phyloP scores from a whole-genome alignment of 1,140 invertebrate genomes.

The Drosophila santomea region DNA sequence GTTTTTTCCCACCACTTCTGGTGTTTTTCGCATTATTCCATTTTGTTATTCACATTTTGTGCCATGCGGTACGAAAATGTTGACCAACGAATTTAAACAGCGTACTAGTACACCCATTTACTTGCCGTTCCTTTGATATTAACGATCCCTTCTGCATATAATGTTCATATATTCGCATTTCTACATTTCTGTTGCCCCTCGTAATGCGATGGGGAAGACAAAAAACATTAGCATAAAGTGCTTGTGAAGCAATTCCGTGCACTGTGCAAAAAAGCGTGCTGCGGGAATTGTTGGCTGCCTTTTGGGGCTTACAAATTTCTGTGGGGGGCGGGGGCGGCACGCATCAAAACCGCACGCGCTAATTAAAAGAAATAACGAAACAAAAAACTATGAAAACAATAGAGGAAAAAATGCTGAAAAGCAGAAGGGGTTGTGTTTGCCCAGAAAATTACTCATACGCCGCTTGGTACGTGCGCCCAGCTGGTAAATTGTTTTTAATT shows the following conservation, averaged over 20 bases:
- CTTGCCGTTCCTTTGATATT: slow-evolving; percentile 54
- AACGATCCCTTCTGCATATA: slow-evolving; percentile 43
- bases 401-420: slow-evolving; percentile 14
- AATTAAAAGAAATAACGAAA: slow-evolving; percentile 75
- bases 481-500: slow-evolving; percentile 75
- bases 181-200: slow-evolving; percentile 19
- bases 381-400: slow-evolving; percentile 43
- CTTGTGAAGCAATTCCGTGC: slow-evolving; percentile 39
- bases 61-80: slow-evolving; percentile 47
- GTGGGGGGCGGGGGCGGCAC: slow-evolving; percentile 9
- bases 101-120: slow-evolving; percentile 54
- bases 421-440: slow-evolving; percentile 1
- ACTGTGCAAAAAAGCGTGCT: slow-evolving; percentile 51
- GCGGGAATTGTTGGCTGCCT: slow-evolving; percentile 32
- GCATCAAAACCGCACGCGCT: slow-evolving; percentile 61
- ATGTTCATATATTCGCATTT: slow-evolving; percentile 57
- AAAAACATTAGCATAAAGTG: slow-evolving; percentile 69
- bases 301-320: slow-evolving; percentile 17
- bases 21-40: slow-evolving; percentile 36
- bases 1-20: slow-evolving; percentile 5
- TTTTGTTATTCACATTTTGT: slow-evolving; percentile 42
- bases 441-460: slow-evolving; percentile 59
- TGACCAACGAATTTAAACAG: slow-evolving; percentile 65
- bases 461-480: slow-evolving; percentile 61
- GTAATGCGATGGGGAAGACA: slow-evolving; percentile 39